Percentiles rank a stretch among this genome's conserved stretches.
Evolutionary conservation across 2,888 invertebrate species (phyloP).

Genomic region (Pachliopta kotzebuea): DNA sequence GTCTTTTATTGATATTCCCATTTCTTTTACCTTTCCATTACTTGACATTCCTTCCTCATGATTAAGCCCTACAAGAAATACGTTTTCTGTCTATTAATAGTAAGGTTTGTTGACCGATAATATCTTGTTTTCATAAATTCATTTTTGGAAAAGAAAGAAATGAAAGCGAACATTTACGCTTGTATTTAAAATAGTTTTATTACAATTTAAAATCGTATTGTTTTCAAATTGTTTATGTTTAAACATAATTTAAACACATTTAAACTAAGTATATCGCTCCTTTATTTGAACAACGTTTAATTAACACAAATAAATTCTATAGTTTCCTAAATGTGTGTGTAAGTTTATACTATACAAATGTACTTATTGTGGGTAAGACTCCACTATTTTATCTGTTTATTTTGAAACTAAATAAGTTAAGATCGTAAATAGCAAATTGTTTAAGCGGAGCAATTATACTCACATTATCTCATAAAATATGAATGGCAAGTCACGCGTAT

Average conservation of each 20-base stretch:
- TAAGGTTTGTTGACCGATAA: conserved; percentile 28
- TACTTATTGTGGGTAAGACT: neutral
- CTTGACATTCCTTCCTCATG: conserved; percentile 34
- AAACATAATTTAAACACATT: no score
- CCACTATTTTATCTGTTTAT: neutral
- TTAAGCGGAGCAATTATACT: conserved; percentile 54
- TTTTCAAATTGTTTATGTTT: no score
- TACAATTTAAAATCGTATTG: no score
- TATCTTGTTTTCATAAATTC: conserved; percentile 21
- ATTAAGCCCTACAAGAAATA: conserved; percentile 34
- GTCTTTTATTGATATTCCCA: conserved; percentile 30
- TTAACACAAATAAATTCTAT: neutral
- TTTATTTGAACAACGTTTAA: neutral
- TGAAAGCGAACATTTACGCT: no score
- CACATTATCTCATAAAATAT: conserved; percentile 64
- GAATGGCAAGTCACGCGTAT: conserved; percentile 44
- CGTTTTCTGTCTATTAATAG: conserved; percentile 33
- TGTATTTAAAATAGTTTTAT: no score
- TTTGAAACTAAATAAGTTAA: conserved; percentile 24
- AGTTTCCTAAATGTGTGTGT: neutral
- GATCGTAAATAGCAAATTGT: conserved; percentile 28
- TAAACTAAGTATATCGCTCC: no score
- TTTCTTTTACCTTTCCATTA: conserved; percentile 36
- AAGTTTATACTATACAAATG: no score
- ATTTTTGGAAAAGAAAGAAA: no score